Evolutionary conservation across 2,797 vertebrate genomes (phyloP).

Genomic region (Dallia pectoralis): DNA sequence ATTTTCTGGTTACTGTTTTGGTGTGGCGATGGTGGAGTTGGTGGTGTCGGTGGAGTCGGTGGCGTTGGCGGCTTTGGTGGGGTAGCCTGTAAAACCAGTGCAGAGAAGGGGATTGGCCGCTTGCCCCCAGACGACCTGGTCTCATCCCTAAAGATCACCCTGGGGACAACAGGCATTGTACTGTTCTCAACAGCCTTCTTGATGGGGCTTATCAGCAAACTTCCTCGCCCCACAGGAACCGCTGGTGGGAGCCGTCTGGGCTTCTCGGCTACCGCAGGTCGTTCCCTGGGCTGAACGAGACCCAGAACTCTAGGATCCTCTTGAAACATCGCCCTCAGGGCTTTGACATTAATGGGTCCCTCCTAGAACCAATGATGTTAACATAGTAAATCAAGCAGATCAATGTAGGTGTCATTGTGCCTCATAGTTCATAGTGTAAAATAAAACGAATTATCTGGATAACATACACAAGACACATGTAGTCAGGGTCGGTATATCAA

Average conservation of each 20-base stretch:
- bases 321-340: constrained; percentile 88
- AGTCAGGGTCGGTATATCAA: background rate
- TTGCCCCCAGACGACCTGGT: constrained; percentile 49
- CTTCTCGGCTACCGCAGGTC: constrained; percentile 71
- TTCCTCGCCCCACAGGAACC: constrained; percentile 42
- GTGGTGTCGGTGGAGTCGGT: constrained; percentile 18
- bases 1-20: background rate
- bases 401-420: background rate
- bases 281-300: constrained; percentile 43
- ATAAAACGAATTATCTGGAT: background rate
- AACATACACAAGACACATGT: background rate
- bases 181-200: constrained; percentile 47
- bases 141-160: constrained; percentile 59
- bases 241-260: constrained; percentile 61
- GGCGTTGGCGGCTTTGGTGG: constrained; percentile 10
- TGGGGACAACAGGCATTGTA: constrained; percentile 22
- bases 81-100: constrained; percentile 40
- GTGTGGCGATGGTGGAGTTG: background rate
- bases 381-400: background rate
- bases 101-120: constrained; percentile 57
- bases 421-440: background rate
- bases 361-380: constrained; percentile 62
- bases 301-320: constrained; percentile 58
- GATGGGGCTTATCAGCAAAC: constrained; percentile 36
- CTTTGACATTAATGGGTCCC: constrained; percentile 76